Conservation (phyloP, 2,797 vertebrate genomes). For the Coccyzus lansbergi region DNA sequence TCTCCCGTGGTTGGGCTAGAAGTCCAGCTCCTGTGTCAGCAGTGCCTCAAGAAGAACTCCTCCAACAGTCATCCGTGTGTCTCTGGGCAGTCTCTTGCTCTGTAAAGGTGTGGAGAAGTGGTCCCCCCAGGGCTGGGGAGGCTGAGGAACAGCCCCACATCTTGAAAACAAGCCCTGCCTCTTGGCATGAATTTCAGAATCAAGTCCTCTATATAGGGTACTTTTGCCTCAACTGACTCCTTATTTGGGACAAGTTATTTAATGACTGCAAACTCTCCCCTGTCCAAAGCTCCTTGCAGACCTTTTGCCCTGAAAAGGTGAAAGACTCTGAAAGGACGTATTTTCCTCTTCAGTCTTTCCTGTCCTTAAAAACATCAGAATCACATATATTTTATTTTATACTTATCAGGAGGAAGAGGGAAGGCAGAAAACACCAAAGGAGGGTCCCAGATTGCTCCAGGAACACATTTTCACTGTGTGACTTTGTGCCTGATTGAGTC, state of each 20-base stretch:
- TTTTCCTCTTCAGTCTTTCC: not conserved
- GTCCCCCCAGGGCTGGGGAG: not conserved
- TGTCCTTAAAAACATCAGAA: not conserved
- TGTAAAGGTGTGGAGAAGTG: not conserved
- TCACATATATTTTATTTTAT: rapidly evolving
- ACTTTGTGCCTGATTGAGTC: not conserved
- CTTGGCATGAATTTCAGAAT: not conserved
- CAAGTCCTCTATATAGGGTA: not conserved
- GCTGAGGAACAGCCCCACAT: not conserved
- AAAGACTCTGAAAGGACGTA: not conserved
- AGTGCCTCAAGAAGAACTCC: not conserved
- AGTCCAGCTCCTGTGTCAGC: not conserved
- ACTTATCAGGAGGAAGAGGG: not conserved
- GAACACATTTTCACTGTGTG: rapidly evolving
- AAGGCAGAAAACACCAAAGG: not conserved
- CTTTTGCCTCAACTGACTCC: not conserved
- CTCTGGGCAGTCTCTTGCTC: not conserved
- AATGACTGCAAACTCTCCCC: not conserved
- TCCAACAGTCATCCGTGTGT: not conserved
- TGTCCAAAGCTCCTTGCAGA: not conserved
- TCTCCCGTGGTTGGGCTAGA: not conserved
- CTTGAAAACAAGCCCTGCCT: not conserved
- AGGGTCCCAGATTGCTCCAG: not conserved
- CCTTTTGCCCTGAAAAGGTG: not conserved
- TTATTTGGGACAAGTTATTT: not conserved